Base-by-base conservation (phyloP, 2,888 invertebrate genomes). In the Iphiclides podalirius region DNA sequence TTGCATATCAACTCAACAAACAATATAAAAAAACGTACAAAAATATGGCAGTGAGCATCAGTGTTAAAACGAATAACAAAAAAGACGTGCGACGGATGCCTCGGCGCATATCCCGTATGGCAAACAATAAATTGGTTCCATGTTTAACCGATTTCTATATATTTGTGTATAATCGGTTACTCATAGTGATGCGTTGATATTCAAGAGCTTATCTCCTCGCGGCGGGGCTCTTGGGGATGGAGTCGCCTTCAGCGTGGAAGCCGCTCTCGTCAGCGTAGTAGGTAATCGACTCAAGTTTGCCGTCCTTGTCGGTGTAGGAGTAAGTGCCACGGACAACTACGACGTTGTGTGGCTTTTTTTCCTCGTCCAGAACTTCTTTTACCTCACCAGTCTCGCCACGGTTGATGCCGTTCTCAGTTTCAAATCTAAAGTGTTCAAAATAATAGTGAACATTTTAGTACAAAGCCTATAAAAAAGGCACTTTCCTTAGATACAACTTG, bases 231-330 rank as follows among this genome's bases (percentile, higher is more conserved):
- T 90, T 90, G 42, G 93, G 93, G 63, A 93, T 71, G 71, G 92
- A 91, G 0, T 84, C 83, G 36, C 93, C 92, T 38, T 90, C 87
- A 1, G 92, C 89, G 55, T 89, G 90, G 89, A 80, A 93, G 53
- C 93, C 93, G 56, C 73, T 90, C 72, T 92, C 92, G 58, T 93
- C 92, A 39, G 92, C 92, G 52, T 66, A 69, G 78, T 92, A 93
- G 41, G 66, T 85, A 57, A 92, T 55, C 17, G 70, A 65, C 56
- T 90, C 88, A 1, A 75, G 71, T 8, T 84, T 83, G 54, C 93
- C 93, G 1, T 92, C 90, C 0, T 79, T 71, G 48, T 90, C 79
- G 1, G 78, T 73, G 79, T 92, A 93, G 0, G 86, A 74, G 77
- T 85, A 92, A 1, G 82, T 74, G n/a, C 93, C 93, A 52, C 91